Evolutionary conservation across 2,888 invertebrate genomes (phyloP), one percentile per base, ranked within the genome.

Genomic region (Drosophila monieri): DNA sequence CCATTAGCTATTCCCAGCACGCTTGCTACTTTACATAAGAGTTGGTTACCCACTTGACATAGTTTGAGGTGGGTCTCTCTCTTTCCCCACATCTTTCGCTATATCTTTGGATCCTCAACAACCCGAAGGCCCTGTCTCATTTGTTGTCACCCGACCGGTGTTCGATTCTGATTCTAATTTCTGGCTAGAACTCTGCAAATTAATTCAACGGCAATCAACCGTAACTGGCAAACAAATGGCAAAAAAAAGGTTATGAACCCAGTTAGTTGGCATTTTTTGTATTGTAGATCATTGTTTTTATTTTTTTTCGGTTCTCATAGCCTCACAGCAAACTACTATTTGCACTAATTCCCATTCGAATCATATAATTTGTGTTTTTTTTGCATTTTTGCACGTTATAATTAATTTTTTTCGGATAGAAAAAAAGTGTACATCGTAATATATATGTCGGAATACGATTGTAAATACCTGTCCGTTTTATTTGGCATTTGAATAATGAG

Each of bases 181-280:
- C 18, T 59, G 47, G 21, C 35, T 60, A 43, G 52, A 62, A 73
- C 79, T 83, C 81, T 83, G 85, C 83, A 87, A 69, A 70, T 61
- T 59, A 68, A 85, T 78, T 88, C 70, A 76, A 59, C 74, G 87
- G 75, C 87, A 88, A 78, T 88, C 87, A 87, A 88, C 77, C 85
- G 88, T 78, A 75, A 55, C 76, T 67, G 55, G 51, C 51, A 70
- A 74, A 59, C 57, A 56, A 51, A 56, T 43, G 12, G 21, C 43
- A 60, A 70, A 76, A 70, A 70, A 72, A 70, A 72, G 71, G 49
- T 77, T 78, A 77, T 77, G 59, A 60, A 51, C 60, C 54, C 51
- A 48, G 52, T 60, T 59, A 54, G 46, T 64, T 71, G 46, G 10
- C 57, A 60, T 60, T 44, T 71, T 14, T 53, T 61, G n/a, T 60